These are phyloP conservation scores for Mimas tiliae DNA, from an alignment of 2,888 invertebrate species.

Conservation along the genomic window DNA sequence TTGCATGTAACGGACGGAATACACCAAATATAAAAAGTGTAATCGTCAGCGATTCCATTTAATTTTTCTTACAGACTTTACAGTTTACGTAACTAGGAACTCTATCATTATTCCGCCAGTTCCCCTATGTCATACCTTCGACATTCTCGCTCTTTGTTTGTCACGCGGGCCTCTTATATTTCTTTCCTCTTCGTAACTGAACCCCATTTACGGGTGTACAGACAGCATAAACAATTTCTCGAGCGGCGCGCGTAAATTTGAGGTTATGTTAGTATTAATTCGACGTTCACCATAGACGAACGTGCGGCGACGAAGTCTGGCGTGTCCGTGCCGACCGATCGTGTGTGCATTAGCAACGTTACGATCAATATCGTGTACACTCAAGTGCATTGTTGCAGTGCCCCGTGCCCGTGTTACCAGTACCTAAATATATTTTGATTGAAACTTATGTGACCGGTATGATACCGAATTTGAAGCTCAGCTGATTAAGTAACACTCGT, in stretches of 20 bases:
- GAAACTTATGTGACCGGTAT: constrained; percentile 38
- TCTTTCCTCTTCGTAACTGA: constrained; percentile 63
- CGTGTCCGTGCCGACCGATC: constrained; percentile 47
- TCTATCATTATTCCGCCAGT: constrained; percentile 25
- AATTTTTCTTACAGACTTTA: constrained; percentile 1
- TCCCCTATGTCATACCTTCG: constrained; percentile 61
- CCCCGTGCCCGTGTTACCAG: constrained; percentile 49
- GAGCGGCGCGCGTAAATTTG: constrained; percentile 78
- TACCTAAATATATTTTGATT: constrained; percentile 47
- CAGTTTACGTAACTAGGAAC: constrained; percentile 23
- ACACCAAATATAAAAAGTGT: not conserved
- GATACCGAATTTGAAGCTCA: constrained; percentile 55
- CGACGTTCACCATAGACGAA: constrained; percentile 69
- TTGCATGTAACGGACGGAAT: constrained; percentile 1
- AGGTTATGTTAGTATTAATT: constrained; percentile 83
- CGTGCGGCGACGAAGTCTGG: constrained; percentile 50
- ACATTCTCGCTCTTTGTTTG: constrained; percentile 56
- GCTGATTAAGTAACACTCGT: constrained; percentile 33
- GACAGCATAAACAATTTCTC: constrained; percentile 78
- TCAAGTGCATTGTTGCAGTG: constrained; percentile 63
- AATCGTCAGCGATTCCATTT: not conserved
- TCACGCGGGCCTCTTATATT: constrained; percentile 47
- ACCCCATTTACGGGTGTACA: constrained; percentile 74
- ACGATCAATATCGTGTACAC: constrained; percentile 70
- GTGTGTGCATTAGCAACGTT: constrained; percentile 60